Conservation (phyloP, 2,888 invertebrate genomes). For the Ophioninae sp. region DNA sequence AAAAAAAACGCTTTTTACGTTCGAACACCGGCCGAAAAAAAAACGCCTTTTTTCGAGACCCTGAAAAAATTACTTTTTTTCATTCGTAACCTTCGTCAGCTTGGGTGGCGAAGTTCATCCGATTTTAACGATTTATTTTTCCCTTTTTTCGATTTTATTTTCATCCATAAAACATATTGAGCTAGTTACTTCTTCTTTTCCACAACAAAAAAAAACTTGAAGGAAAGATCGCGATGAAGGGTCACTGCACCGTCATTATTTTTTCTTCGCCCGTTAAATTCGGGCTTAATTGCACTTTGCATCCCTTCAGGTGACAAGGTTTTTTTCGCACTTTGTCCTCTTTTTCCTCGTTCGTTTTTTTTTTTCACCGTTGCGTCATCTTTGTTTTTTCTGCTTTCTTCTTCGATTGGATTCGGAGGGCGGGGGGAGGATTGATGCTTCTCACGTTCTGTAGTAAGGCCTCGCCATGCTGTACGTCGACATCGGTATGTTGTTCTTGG, state of each 20-base stretch:
- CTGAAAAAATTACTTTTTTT: too few relatives aligned
- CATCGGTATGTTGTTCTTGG: slow-evolving; percentile 86
- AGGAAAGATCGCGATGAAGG: background rate
- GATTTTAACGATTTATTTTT: background rate
- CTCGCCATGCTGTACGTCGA: slow-evolving; percentile 92
- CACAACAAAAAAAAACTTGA: background rate
- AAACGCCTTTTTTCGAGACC: too few relatives aligned
- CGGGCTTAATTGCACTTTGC: slow-evolving; percentile 47
- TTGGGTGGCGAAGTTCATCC: background rate
- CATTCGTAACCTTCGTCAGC: too few relatives aligned
- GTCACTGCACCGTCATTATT: background rate
- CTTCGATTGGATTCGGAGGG: background rate
- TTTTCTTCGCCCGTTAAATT: background rate
- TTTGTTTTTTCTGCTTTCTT: background rate
- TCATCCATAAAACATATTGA: slow-evolving; percentile 14
- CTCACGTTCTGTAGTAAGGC: slow-evolving; percentile 84
- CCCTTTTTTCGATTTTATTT: slow-evolving; percentile 27
- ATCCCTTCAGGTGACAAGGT: background rate
- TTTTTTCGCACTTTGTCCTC: slow-evolving; percentile 6
- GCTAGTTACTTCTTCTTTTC: slow-evolving; percentile 4
- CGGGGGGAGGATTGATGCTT: background rate
- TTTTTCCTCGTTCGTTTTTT: background rate
- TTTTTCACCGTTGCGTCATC: too few relatives aligned
- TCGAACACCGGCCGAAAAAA: too few relatives aligned
- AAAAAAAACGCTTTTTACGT: too few relatives aligned